Conservation (phyloP, 2,113 vertebrate genomes). For the Xyliphius kryptos region DNA sequence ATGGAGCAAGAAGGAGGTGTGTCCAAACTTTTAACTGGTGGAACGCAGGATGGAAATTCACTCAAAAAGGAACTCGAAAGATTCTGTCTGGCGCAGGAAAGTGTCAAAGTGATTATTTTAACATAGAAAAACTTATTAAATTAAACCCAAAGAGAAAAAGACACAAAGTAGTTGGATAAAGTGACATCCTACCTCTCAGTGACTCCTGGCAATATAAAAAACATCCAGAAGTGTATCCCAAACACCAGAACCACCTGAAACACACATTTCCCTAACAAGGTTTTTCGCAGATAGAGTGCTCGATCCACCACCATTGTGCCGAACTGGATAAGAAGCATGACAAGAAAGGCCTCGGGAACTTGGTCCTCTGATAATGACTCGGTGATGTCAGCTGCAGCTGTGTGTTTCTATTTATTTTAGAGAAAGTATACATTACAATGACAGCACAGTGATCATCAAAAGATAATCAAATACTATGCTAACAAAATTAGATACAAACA, state of each 20-base stretch:
- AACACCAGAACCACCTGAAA: conserved; percentile 70
- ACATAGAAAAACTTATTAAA: too few species aligned
- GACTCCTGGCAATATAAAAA: conserved; percentile 70
- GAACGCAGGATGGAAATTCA: too few species aligned
- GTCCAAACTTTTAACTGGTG: too few species aligned
- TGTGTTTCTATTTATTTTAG: conserved; percentile 60
- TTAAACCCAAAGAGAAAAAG: too few species aligned
- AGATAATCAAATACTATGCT: too few species aligned
- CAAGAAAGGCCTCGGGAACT: conserved; percentile 69
- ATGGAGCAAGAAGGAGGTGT: too few species aligned
- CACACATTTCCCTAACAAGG: conserved; percentile 64
- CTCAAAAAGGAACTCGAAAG: too few species aligned
- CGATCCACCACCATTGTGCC: conserved; percentile 67
- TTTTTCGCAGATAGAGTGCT: conserved; percentile 69
- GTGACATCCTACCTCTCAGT: conserved; percentile 60
- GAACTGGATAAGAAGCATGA: conserved; percentile 70
- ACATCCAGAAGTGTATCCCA: conserved; percentile 74
- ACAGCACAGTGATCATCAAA: too few species aligned
- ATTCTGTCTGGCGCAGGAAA: too few species aligned
- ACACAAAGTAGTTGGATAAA: too few species aligned
- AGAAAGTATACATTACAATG: conserved; percentile 3
- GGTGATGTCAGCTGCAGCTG: conserved; percentile 58
- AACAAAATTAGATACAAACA: too few species aligned
- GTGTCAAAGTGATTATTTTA: too few species aligned
- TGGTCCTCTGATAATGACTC: conserved; percentile 70